Conservation (phyloP, 2,797 vertebrate genomes). For the Channa striata region DNA sequence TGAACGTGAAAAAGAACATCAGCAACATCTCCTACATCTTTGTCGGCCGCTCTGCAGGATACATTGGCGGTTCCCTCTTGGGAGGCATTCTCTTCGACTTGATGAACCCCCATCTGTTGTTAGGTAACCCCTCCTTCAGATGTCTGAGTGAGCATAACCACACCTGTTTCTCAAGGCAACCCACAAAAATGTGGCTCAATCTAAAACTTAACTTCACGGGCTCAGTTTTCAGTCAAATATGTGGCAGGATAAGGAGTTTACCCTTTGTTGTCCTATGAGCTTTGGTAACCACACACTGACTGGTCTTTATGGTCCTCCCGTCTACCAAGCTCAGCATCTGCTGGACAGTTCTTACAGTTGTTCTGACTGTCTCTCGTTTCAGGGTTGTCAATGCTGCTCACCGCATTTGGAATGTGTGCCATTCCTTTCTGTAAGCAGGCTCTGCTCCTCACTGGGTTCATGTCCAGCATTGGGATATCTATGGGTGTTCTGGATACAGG, state of each 20-base stretch:
- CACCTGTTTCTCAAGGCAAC: background rate
- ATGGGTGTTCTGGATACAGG: conserved; percentile 94
- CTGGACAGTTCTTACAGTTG: too few relatives aligned
- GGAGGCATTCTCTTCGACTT: conserved; percentile 90
- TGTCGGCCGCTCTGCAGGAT: conserved; percentile 90
- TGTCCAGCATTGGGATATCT: conserved; percentile 89
- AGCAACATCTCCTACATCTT: conserved; percentile 93
- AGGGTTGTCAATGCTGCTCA: conserved; percentile 90
- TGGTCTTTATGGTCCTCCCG: background rate
- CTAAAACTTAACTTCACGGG: too few relatives aligned
- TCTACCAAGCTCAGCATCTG: too few relatives aligned
- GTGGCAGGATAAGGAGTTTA: too few relatives aligned
- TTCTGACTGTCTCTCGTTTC: background rate
- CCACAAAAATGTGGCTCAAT: background rate
- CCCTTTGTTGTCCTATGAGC: too few relatives aligned
- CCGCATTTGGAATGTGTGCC: conserved; percentile 86
- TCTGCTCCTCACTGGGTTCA: conserved; percentile 79
- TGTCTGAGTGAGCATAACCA: too few relatives aligned
- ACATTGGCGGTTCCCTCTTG: conserved; percentile 89
- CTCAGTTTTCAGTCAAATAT: too few relatives aligned
- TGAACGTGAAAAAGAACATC: conserved; percentile 89
- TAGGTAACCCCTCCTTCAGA: conserved; percentile 82
- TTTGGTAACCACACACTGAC: background rate
- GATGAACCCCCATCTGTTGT: conserved; percentile 87
- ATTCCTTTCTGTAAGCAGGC: conserved; percentile 89